Evolutionary conservation across 53 echinoderm and acorn worm genomes (phyloP).

Genomic region (Crossaster papposus): DNA sequence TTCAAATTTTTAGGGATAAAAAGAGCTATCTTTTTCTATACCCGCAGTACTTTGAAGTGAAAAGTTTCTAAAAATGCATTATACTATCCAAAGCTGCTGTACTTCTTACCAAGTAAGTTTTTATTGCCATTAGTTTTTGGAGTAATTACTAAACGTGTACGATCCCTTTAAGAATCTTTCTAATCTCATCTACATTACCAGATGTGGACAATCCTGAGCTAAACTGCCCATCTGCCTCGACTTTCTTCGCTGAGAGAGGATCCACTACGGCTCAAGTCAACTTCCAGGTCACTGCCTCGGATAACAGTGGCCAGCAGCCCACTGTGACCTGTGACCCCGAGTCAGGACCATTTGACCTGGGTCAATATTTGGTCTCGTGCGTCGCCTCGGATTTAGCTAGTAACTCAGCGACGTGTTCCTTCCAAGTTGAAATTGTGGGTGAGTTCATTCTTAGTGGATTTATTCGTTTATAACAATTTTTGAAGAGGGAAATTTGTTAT

Average conservation of each 20-base stretch:
- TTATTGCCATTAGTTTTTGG: no score
- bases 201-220: slow-evolving; percentile 66
- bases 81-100: no score
- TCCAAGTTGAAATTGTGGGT: slow-evolving; percentile 70
- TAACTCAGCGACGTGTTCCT: slow-evolving; percentile 62
- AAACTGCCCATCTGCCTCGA: slow-evolving; percentile 51
- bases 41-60: no score
- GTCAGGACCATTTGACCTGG: slow-evolving; percentile 41
- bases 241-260: slow-evolving; percentile 54
- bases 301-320: slow-evolving; percentile 61
- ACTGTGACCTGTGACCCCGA: slow-evolving; percentile 66
- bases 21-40: no score
- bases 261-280: slow-evolving; percentile 33
- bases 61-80: no score
- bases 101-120: no score
- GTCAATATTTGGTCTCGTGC: slow-evolving; percentile 59
- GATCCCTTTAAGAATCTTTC: no score
- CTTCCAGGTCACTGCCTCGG: slow-evolving; percentile 53
- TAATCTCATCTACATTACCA: not conserved
- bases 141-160: no score
- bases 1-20: no score
- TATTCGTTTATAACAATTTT: not conserved
- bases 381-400: slow-evolving; percentile 63
- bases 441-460: slow-evolving; percentile 6
- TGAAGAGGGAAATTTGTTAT: no score